These are phyloP conservation scores for Mesocricetus auratus DNA, from an alignment of 2,113 vertebrate species.

Conservation along the genomic window DNA sequence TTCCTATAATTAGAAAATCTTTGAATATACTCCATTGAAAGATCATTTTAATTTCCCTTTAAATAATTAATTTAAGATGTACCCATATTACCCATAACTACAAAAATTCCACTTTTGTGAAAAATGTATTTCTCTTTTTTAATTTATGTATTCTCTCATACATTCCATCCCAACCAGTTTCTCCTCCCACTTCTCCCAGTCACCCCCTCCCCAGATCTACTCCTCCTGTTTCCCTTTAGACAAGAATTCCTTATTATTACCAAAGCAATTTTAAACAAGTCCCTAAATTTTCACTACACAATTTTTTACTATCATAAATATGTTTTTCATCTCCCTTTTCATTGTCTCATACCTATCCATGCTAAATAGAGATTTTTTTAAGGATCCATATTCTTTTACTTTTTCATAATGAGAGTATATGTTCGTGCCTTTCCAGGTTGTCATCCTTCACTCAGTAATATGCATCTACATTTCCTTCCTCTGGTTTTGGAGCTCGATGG, in stretches of 20 bases:
- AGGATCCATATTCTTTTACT: not conserved
- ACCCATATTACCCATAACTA: too few species aligned
- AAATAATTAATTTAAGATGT: not conserved
- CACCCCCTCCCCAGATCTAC: not conserved
- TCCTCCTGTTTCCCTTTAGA: not conserved
- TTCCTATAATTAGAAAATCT: slow-evolving; percentile 5
- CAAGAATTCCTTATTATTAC: not conserved
- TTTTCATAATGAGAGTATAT: not conserved
- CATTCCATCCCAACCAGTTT: too few species aligned
- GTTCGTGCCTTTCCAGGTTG: not conserved
- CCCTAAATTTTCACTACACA: not conserved
- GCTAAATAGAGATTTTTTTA: not conserved
- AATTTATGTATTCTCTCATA: not conserved
- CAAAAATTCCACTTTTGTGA: not conserved
- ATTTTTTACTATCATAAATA: not conserved
- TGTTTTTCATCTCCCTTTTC: not conserved
- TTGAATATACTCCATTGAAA: not conserved
- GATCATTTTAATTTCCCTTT: not conserved
- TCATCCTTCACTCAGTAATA: not conserved
- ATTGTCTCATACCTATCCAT: not conserved
- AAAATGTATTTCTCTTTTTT: not conserved
- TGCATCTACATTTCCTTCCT: not conserved
- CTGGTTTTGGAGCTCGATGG: not conserved
- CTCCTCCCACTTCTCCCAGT: not conserved
- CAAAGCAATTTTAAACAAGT: slow-evolving; percentile 19